Conservation (phyloP, 2,113 vertebrate species). For the Octodon degus region DNA sequence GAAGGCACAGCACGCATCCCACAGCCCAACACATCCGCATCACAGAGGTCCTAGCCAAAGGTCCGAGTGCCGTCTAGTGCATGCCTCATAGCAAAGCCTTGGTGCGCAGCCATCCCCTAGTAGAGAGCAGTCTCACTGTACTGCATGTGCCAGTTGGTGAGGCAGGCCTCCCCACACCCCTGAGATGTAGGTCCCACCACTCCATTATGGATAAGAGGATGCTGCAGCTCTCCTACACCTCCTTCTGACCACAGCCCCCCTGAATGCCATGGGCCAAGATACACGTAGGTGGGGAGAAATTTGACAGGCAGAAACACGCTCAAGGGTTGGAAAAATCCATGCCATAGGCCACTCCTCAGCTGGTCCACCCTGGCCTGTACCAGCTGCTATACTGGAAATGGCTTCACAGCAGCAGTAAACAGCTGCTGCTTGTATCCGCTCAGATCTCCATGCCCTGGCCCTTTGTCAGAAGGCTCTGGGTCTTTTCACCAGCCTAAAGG, state of each 20-base stretch:
- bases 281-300: neutral
- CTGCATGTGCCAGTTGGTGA: neutral
- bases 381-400: neutral
- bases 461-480: neutral
- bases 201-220: neutral
- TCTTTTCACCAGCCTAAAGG: neutral
- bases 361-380: neutral
- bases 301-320: neutral
- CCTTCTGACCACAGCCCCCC: neutral
- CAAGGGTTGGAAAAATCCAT: neutral
- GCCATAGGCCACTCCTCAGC: neutral
- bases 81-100: neutral
- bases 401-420: neutral
- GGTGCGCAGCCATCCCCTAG: neutral
- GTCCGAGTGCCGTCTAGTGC: neutral
- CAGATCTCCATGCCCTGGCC: neutral
- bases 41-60: neutral
- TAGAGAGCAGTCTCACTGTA: too few relatives aligned
- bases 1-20: neutral
- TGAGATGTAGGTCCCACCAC: too few relatives aligned
- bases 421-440: neutral
- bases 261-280: neutral
- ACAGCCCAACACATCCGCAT: neutral
- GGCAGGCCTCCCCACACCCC: neutral
- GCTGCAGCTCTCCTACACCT: neutral